Evolutionary conservation across 2,888 invertebrate genomes (phyloP), one percentile per base, ranked within the genome.

Genomic region (Acronicta leporina): DNA sequence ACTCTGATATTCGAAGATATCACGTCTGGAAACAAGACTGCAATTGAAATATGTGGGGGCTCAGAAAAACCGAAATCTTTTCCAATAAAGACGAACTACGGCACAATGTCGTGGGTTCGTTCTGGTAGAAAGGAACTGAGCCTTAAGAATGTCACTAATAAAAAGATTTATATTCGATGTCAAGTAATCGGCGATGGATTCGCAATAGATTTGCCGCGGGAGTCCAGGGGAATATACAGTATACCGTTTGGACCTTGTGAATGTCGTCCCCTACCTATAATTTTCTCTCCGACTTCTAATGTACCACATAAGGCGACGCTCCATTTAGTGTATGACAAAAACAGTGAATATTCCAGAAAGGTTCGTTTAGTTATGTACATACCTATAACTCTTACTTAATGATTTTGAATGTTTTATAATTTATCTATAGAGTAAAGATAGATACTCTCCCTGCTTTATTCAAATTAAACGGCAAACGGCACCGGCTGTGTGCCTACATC

Each of bases 131-230:
- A 92, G 55, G 92, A 94, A 50, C 77, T 94, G 1, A 93, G 91
- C 53, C 63, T 94, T 54, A 92, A 92, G 69, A 94, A 93, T 60
- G 82, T 78, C 0, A 81, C 83, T 0, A 83, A 92, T 27, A 90
- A 84, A 50, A 92, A 89, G 73, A 71, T 93, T 13, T 87, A 90
- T 16, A 79, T 93, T 5, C 80, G 89, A 20, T 92, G 92, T 49
- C 88, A 89, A 42, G 86, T 94, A 6, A 16, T 85, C 0, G 94
- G 94, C 0, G 92, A 92, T n/a, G 93, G 92, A 0, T 94, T 92
- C 63, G 75, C 83, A 0, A 83, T 94, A 53, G 93, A 93, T 44
- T 55, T 89, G 42, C 89, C 92, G 0, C 71, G 85, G 7, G 92
- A 92, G 43, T 72, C 85, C 0, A 80, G 87, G 15, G 91, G 90